Evolutionary conservation across 1,140 invertebrate genomes (phyloP).

Genomic region (Brachionus rotundiformis): DNA sequence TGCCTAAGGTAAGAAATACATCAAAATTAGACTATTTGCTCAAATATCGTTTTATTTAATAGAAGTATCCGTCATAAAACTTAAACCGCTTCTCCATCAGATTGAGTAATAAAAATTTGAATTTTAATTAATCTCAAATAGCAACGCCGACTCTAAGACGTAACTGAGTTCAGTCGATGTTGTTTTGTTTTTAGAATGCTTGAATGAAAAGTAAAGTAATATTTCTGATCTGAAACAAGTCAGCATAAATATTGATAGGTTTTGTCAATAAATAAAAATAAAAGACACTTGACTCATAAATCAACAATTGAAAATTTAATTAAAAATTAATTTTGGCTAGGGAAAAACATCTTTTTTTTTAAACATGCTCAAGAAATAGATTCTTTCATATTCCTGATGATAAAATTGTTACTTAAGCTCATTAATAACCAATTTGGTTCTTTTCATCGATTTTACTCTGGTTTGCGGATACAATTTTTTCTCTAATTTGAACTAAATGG

Average conservation of each 20-base stretch:
- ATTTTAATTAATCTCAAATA: slow-evolving; percentile 1
- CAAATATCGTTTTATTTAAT: background rate
- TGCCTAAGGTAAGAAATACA: too few species aligned
- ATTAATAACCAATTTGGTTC: background rate
- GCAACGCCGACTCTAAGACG: background rate
- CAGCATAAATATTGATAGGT: background rate
- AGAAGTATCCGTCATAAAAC: background rate
- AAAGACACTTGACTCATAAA: slow-evolving; percentile 7
- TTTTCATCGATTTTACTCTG: background rate
- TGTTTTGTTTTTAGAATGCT: too few species aligned
- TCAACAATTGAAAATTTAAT: background rate
- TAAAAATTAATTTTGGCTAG: background rate
- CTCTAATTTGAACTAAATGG: background rate
- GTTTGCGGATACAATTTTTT: background rate
- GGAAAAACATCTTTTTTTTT: background rate
- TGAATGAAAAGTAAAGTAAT: too few species aligned
- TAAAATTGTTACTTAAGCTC: background rate
- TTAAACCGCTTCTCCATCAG: background rate
- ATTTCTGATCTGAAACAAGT: background rate
- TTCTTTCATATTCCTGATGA: background rate
- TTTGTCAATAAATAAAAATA: background rate
- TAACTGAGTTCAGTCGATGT: background rate
- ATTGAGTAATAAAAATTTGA: background rate
- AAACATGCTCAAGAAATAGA: background rate
- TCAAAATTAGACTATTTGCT: background rate